Conservation (phyloP, 1,140 invertebrate species). For the Trichogramma pretiosum region DNA sequence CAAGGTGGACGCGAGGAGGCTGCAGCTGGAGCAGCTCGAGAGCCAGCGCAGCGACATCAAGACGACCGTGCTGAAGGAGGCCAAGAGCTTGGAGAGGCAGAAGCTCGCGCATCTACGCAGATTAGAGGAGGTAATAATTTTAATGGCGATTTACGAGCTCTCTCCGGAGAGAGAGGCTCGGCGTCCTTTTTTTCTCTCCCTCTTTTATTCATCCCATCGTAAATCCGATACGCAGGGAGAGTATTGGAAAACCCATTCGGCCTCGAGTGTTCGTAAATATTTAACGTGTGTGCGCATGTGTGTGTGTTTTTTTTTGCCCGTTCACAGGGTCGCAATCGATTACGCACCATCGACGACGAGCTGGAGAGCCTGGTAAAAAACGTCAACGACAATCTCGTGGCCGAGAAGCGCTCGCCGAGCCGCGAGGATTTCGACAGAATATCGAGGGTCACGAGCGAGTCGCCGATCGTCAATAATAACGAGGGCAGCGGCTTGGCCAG, state of each 20-base stretch:
- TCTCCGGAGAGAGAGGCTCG: no score
- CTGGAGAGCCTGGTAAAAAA: constrained; percentile 49
- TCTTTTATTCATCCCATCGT: no score
- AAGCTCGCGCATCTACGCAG: constrained; percentile 52
- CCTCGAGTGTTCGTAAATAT: no score
- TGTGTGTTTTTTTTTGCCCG: neutral
- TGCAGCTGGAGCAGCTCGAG: constrained; percentile 57
- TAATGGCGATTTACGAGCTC: no score
- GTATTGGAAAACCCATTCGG: neutral
- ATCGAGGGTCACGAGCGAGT: constrained; percentile 72
- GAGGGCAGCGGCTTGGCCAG: constrained; percentile 62
- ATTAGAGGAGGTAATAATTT: constrained; percentile 51
- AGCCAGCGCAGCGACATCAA: constrained; percentile 55
- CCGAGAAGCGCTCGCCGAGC: constrained; percentile 55
- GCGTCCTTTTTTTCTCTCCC: no score
- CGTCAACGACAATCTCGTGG: constrained; percentile 42
- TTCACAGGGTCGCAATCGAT: constrained; percentile 45
- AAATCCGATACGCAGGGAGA: no score
- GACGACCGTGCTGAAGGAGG: constrained; percentile 53
- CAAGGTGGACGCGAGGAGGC: constrained; percentile 55
- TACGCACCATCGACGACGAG: constrained; percentile 53
- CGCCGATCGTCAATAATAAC: constrained; percentile 62
- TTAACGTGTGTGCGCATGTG: no score
- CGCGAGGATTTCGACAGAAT: constrained; percentile 81
- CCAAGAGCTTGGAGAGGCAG: constrained; percentile 54